A percentile compares a stretch with the other conserved stretches of the same genome.
Conservation (phyloP, 2,113 vertebrate genomes). For the Potamarius usumacintae region DNA sequence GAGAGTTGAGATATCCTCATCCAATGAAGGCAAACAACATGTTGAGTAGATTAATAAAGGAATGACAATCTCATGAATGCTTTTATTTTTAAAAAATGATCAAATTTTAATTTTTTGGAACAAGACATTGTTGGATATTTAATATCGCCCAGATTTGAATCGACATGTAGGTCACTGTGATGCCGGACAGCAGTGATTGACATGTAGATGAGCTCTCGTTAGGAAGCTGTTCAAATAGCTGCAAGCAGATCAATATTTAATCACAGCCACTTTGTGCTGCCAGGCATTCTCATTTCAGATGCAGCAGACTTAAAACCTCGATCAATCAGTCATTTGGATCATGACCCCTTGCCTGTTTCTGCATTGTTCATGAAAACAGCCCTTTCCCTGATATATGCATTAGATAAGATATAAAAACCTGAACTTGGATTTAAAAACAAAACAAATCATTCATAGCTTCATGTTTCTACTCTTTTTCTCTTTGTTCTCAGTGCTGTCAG, state of each 20-base stretch:
- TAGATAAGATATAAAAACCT: not conserved
- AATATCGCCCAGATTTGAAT: not conserved
- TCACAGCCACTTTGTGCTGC: slow-evolving; percentile 34
- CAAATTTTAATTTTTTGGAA: not conserved
- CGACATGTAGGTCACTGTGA: not conserved
- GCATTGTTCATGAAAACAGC: not conserved
- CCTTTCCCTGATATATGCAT: not conserved
- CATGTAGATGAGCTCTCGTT: slow-evolving; percentile 50
- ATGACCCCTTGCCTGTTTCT: not conserved
- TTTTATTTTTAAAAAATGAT: not conserved
- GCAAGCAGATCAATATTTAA: slow-evolving; percentile 50
- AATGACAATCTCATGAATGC: not conserved
- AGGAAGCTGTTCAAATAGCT: slow-evolving; percentile 42
- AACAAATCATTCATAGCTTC: not conserved
- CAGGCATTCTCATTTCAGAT: slow-evolving; percentile 36
- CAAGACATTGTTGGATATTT: not conserved
- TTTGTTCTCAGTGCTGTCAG: not conserved
- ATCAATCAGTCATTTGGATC: slow-evolving; percentile 32
- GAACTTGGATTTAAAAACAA: not conserved
- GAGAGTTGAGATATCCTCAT: not conserved
- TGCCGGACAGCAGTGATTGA: slow-evolving; percentile 14
- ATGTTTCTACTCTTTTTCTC: too few species aligned
- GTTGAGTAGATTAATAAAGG: not conserved
- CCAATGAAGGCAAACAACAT: not conserved
- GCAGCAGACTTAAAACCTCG: slow-evolving; percentile 30